Evolutionary conservation across 1,140 invertebrate species (phyloP).

Genomic region (Drosophila pruinosa): DNA sequence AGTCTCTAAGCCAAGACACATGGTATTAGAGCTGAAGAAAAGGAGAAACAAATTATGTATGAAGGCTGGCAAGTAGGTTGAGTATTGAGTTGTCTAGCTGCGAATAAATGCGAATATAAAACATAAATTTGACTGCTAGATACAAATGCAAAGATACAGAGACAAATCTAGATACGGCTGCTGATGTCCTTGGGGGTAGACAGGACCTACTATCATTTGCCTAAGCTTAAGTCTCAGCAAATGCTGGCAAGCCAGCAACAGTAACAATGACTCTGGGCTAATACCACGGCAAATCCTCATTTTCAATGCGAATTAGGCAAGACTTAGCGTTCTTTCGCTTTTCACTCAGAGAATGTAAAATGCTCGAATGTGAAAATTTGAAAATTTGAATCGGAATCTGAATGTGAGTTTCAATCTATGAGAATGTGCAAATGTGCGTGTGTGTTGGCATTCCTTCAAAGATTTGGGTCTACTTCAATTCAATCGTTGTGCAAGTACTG

Average conservation of each 20-base stretch:
- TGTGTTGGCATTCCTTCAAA: neutral
- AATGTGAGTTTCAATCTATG: neutral
- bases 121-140: constrained; percentile 19
- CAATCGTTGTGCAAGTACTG: neutral
- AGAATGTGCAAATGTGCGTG: constrained; percentile 25
- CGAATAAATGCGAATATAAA: neutral
- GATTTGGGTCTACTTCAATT: neutral
- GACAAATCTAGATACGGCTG: neutral
- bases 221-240: neutral
- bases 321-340: neutral
- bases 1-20: neutral
- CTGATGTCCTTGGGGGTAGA: neutral
- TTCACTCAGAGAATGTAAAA: constrained; percentile 1
- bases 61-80: neutral
- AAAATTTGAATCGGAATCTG: neutral
- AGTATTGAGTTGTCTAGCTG: neutral
- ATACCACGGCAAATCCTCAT: constrained; percentile 30
- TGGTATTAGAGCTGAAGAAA: too few relatives aligned
- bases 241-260: constrained; percentile 24
- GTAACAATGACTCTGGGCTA: constrained; percentile 26
- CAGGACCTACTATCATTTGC: neutral
- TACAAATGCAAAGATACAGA: neutral
- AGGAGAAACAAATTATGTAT: neutral
- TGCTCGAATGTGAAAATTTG: constrained; percentile 7
- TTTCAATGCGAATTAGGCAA: constrained; percentile 41